A percentile compares a stretch with the other conserved stretches of the same genome.
These are phyloP conservation scores for Scolopax bukidnonensis DNA, from an alignment of 2,797 vertebrate species.

Conservation along the genomic window DNA sequence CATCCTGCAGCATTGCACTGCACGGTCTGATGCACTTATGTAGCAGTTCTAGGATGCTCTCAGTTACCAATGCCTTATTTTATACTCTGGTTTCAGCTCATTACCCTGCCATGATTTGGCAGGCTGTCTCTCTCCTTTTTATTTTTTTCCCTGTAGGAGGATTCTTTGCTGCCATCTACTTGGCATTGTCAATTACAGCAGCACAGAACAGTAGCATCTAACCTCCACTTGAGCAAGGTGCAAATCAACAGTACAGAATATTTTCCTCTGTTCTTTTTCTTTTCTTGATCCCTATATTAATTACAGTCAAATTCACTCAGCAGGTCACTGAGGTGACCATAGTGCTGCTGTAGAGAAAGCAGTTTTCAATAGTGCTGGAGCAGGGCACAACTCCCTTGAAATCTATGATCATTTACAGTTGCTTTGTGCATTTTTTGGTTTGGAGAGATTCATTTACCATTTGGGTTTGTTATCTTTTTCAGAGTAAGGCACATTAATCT, in stretches of 20 bases:
- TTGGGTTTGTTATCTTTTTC: neutral
- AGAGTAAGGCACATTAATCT: neutral
- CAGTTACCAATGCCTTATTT: neutral
- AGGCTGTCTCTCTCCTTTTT: neutral
- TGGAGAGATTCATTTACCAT: neutral
- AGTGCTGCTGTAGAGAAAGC: neutral
- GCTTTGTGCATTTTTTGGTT: neutral
- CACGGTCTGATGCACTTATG: neutral
- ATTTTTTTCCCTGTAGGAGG: neutral
- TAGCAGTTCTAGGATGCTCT: neutral
- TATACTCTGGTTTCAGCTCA: neutral
- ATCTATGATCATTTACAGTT: neutral
- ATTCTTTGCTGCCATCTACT: conserved; percentile 48
- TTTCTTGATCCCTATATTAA: neutral
- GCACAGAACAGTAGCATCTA: neutral
- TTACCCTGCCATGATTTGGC: neutral
- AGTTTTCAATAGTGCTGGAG: neutral
- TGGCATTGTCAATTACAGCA: neutral
- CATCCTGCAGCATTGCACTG: neutral
- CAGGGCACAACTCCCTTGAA: neutral
- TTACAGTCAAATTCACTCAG: neutral
- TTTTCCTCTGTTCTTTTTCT: neutral
- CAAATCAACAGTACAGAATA: neutral
- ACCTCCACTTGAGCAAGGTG: neutral
- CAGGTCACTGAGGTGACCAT: neutral